Evolutionary conservation across 2,113 vertebrate genomes (phyloP), one percentile per base, ranked within the genome.

Genomic region (Beaufortia kweichowensis): DNA sequence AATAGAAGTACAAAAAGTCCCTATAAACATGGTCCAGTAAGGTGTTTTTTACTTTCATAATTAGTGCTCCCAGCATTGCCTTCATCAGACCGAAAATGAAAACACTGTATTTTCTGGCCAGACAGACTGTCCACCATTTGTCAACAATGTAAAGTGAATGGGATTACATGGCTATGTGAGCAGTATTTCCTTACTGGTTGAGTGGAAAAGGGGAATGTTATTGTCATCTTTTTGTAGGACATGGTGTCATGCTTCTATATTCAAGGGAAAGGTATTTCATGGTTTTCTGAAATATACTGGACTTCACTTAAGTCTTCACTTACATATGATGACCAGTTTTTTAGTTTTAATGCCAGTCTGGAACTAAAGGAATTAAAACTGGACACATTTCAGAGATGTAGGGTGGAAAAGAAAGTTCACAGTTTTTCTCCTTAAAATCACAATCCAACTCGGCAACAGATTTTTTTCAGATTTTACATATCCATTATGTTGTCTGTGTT

Each of bases 151-250:
- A 23, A 46, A 41, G 24, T 53, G 35, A 65, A 62, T 69, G 63
- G 82, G 82, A 79, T 81, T 81, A 79, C n/a, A 59, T 56, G 75
- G 10, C 53, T 39, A 41, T 78, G 39, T 33, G 70, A 63, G 67
- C 55, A 26, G 33, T 81, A 61, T 83, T 71, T 68, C 17, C 11
- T 62, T 55, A 21, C 61, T 70, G 76, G 55, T 56, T 81, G 71
- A 77, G 23, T 73, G 76, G 46, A 74, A 76, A 59, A 31, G 5
- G 29, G 79, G 82, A 84, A 84, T 84, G 66, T 75, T 61, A 33
- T 76, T 62, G 57, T 66, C 41, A 10, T 23, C 11, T 57, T 71
- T 19, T n/a, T 33, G 14, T 17, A 15, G 28, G 28, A 71, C 59
- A 50, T 79, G 23, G 29, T 76, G 29, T 71, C 41, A 61, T 66